Evolutionary conservation across 1,140 invertebrate genomes (phyloP), one percentile per base, ranked within the genome.

Genomic region (Drosophila equinoxialis): DNA sequence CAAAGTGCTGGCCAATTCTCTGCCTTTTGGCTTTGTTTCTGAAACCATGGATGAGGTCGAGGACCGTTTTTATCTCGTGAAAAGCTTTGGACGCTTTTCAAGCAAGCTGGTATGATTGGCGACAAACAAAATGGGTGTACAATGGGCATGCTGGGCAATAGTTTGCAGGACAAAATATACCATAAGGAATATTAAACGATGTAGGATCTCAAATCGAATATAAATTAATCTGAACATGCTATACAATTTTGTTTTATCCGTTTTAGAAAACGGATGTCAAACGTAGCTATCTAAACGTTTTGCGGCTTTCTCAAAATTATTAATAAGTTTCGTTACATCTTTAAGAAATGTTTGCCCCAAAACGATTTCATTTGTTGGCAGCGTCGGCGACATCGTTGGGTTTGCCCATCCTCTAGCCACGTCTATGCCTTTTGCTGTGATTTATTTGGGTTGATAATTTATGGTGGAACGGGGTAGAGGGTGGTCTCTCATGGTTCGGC

Each of bases 371-470:
- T 60, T 61, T 54, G 64, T 59, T 14, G n/a, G 6, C 8, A 8
- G 37, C 37, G 37, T 10, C 37, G 10, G 8, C 11, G 10, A 3
- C 37, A 5, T 39, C 3, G 11, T 11, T 39, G 23, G 37, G 37
- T 10, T 13, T 3, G 10, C 11, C 37, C 8, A 39, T 39, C 3
- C 37, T 3, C 11, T 13, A 39, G 33, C 64, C 64, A 57, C 58
- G 64, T 57, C 35, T 39, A 14, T 37, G 14, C 45, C 45, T 11
- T 68, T 78, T 45, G 48, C 76, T 54, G 83, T 86, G 82, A 86
- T 86, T 86, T 86, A 86, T 86, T 86, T 86, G 77, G 65, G 75
- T 60, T 64, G 65, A 86, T 86, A 83, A 86, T 86, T 86, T 86
- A 87, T 86, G 76, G 45, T 20, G 45, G 45, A 51, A 51, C 66